Conservation (phyloP, 1,140 invertebrate genomes). For the Phenacoccus solenopsis region DNA sequence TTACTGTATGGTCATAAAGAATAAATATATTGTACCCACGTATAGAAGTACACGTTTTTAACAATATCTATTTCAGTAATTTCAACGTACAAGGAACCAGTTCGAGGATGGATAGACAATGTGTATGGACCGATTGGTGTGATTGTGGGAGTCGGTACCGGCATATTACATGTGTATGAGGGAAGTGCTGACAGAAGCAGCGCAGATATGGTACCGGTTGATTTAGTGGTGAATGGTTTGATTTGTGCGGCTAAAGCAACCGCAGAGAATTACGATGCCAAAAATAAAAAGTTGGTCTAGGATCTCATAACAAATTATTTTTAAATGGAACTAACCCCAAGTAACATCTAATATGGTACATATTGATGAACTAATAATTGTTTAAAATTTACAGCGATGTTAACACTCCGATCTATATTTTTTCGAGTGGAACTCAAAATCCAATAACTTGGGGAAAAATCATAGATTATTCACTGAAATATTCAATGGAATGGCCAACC, state of each 20-base stretch:
- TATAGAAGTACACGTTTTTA: no score
- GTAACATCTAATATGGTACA: no score
- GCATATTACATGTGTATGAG: slow-evolving; percentile 50
- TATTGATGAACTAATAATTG: no score
- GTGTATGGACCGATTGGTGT: slow-evolving; percentile 64
- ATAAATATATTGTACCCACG: no score
- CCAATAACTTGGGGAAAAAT: slow-evolving; percentile 52
- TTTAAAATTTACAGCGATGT: slow-evolving; percentile 11
- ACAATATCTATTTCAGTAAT: slow-evolving; percentile 61
- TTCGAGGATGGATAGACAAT: slow-evolving; percentile 74
- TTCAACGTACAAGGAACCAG: slow-evolving; percentile 63
- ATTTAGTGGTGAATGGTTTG: slow-evolving; percentile 70
- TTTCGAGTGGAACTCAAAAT: slow-evolving; percentile 51
- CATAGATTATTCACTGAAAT: slow-evolving; percentile 18
- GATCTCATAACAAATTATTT: background rate
- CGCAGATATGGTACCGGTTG: slow-evolving; percentile 78
- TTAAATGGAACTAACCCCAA: background rate
- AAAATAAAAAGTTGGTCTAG: background rate
- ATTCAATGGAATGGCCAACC: slow-evolving; percentile 31
- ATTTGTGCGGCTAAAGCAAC: slow-evolving; percentile 49
- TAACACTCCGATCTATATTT: slow-evolving; percentile 48
- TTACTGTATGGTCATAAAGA: no score
- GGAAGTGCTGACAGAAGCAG: slow-evolving; percentile 28
- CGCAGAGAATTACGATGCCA: slow-evolving; percentile 11
- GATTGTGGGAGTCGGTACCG: slow-evolving; percentile 42